phyloP scores from a whole-genome alignment of 2,113 vertebrate genomes.

The Gallinago media region DNA sequence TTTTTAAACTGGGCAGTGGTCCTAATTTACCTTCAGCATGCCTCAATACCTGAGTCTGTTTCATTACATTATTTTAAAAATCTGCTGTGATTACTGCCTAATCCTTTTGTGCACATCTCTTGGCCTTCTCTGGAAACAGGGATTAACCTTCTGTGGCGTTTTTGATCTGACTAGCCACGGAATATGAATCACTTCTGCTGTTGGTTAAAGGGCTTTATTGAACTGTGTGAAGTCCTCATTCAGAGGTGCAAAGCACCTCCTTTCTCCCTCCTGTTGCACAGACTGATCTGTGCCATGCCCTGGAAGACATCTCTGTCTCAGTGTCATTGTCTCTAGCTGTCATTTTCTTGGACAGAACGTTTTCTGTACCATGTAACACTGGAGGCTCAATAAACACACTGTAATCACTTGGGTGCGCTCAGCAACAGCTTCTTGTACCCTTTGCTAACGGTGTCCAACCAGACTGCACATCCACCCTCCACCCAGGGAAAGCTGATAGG shows the following conservation, averaged over 20 bases:
- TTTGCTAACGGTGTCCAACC: fast-evolving
- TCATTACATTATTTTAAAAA: background rate
- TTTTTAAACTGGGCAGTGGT: background rate
- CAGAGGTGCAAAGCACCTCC: background rate
- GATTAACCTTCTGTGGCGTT: background rate
- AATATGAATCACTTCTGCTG: background rate
- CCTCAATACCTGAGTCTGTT: background rate
- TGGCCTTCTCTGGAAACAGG: background rate
- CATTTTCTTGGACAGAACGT: fast-evolving
- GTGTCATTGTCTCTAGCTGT: background rate
- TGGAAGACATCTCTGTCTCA: fast-evolving
- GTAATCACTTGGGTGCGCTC: background rate
- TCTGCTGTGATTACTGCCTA: background rate
- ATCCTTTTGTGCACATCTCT: background rate
- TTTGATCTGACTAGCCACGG: background rate
- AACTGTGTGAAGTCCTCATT: background rate
- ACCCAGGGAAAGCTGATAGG: background rate
- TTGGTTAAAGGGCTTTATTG: background rate
- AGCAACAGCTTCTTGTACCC: fast-evolving
- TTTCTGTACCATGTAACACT: background rate
- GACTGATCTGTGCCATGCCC: fast-evolving
- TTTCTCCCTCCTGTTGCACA: background rate
- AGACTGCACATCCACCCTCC: background rate
- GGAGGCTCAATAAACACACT: fast-evolving
- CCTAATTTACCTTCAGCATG: background rate